Evolutionary conservation across 1,140 invertebrate genomes (phyloP).

Genomic region (Neodiprion pinetum): DNA sequence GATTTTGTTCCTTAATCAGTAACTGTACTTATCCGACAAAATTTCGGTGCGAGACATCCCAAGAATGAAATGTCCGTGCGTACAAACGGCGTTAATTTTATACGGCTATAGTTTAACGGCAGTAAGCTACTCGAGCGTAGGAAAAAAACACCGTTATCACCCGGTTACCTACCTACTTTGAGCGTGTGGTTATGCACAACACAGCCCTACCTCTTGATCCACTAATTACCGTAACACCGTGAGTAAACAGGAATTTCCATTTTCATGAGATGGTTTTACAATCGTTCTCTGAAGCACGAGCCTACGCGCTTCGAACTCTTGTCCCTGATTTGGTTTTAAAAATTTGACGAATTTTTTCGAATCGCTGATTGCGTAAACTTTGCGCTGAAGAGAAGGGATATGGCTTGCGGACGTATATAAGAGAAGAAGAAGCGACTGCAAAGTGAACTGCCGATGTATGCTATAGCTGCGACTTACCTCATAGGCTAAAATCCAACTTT

Average conservation of each 20-base stretch:
- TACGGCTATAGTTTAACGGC: background rate
- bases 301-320: too few species aligned
- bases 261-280: too few species aligned
- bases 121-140: slow-evolving; percentile 4
- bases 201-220: background rate
- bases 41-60: background rate
- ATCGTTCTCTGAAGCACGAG: too few species aligned
- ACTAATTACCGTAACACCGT: background rate
- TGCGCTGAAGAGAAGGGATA: too few species aligned
- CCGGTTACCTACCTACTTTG: slow-evolving; percentile 44
- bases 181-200: slow-evolving; percentile 42
- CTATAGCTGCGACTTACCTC: background rate
- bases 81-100: background rate
- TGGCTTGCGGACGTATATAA: too few species aligned
- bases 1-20: background rate
- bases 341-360: too few species aligned
- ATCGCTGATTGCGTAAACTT: too few species aligned
- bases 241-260: background rate
- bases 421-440: too few species aligned
- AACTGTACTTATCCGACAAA: background rate
- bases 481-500: slow-evolving; percentile 1
- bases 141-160: slow-evolving; percentile 54
- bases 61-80: background rate
- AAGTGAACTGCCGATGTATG: too few species aligned
- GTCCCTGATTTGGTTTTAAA: too few species aligned